phyloP scores from a whole-genome alignment of 64 coral and sea anemone genomes.

The Actinia equina region DNA sequence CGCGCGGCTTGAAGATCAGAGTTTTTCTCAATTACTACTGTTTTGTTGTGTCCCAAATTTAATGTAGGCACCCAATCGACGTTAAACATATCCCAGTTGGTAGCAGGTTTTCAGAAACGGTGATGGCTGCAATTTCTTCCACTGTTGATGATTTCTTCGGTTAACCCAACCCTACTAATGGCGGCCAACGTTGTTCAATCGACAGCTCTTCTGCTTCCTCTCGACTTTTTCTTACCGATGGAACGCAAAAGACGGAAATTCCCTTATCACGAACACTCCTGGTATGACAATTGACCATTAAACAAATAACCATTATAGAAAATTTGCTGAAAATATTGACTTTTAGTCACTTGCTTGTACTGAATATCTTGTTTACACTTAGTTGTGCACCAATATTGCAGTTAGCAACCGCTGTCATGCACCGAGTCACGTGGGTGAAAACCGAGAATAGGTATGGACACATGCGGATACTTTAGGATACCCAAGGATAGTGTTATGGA shows the following conservation, averaged over 20 bases:
- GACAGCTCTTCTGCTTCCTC: constrained; percentile 37
- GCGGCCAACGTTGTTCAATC: constrained; percentile 35
- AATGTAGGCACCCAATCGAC: constrained; percentile 56
- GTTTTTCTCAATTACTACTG: constrained; percentile 16
- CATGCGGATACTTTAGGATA: too few species aligned
- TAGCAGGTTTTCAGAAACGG: constrained; percentile 15
- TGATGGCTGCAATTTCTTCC: constrained; percentile 27
- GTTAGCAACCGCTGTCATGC: constrained; percentile 36
- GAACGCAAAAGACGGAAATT: constrained; percentile 42
- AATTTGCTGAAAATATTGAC: not conserved
- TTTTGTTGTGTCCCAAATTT: constrained; percentile 35
- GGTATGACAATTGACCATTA: constrained; percentile 33
- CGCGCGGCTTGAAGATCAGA: constrained; percentile 3
- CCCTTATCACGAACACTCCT: constrained; percentile 38
- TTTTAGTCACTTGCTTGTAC: not conserved
- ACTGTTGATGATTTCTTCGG: constrained; percentile 33
- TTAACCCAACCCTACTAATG: constrained; percentile 53
- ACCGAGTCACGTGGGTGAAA: constrained; percentile 43
- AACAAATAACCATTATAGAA: constrained; percentile 38
- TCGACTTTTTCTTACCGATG: constrained; percentile 22
- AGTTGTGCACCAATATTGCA: constrained; percentile 39
- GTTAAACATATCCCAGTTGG: constrained; percentile 43
- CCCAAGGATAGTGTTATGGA: too few species aligned
- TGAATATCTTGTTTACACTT: not conserved
- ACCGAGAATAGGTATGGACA: not conserved